Evolutionary conservation across 2,797 vertebrate genomes (phyloP).

Genomic region (Anableps anableps): DNA sequence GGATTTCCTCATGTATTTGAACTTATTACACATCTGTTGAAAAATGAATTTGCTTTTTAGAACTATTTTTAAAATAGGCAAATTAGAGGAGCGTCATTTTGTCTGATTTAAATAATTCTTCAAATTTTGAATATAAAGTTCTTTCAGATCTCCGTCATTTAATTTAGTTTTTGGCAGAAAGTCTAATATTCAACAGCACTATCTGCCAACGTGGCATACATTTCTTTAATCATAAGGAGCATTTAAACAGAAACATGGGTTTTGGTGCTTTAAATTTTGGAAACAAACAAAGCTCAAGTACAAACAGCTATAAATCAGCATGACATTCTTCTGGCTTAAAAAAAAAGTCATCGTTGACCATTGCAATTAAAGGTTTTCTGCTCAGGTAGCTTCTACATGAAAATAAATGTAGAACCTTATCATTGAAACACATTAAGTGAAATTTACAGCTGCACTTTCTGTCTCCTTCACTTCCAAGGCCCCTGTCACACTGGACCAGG

Average conservation of each 20-base stretch:
- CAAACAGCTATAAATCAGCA: not conserved
- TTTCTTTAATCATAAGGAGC: not conserved
- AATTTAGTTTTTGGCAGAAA: not conserved
- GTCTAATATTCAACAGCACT: not conserved
- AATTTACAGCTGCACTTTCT: not conserved
- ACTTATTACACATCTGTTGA: not conserved
- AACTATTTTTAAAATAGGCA: not conserved
- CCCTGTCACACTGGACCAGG: not conserved
- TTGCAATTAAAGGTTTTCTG: not conserved
- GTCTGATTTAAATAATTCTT: not conserved
- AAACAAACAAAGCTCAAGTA: not conserved
- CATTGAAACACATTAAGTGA: not conserved
- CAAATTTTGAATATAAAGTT: not conserved
- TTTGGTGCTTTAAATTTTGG: not conserved
- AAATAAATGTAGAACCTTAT: not conserved
- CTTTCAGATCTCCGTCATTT: not conserved
- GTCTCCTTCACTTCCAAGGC: no score
- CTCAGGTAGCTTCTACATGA: not conserved
- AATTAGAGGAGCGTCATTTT: not conserved
- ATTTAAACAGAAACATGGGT: not conserved
- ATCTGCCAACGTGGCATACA: not conserved
- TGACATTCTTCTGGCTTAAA: not conserved
- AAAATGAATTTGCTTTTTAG: not conserved
- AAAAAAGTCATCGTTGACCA: not conserved
- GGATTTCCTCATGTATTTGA: not conserved